Conservation (phyloP, 2,797 vertebrate species). For the Potorous gilbertii region DNA sequence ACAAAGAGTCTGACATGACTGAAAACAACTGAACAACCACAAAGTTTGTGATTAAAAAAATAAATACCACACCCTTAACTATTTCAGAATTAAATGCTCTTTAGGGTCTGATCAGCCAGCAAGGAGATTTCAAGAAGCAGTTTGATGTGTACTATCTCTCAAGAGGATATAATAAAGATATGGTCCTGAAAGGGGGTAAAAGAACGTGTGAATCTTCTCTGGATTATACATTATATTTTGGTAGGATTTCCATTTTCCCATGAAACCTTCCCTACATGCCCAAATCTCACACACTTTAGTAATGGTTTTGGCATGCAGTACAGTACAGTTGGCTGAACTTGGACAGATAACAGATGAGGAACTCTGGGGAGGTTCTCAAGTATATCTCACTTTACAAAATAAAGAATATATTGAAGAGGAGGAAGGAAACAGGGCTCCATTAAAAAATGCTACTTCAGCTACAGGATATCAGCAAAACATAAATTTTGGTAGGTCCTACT, state of each 20-base stretch:
- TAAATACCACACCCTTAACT: background rate
- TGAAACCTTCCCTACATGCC: background rate
- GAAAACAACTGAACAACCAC: background rate
- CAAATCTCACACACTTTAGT: constrained; percentile 7
- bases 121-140: background rate
- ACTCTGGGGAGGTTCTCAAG: constrained; percentile 23
- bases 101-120: background rate
- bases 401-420: background rate
- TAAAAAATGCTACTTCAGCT: background rate
- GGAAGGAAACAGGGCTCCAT: background rate
- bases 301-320: background rate
- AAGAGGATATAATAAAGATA: background rate
- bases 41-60: background rate
- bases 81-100: background rate
- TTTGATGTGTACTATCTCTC: background rate
- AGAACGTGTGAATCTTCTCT: background rate
- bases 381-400: background rate
- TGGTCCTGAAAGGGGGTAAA: background rate
- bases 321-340: background rate
- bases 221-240: background rate
- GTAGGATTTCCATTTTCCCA: background rate
- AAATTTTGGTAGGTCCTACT: background rate
- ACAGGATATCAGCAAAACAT: background rate
- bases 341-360: constrained; percentile 19
- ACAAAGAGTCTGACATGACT: background rate